Conservation (phyloP, 2,888 invertebrate genomes). For the Mythimna vitellina region DNA sequence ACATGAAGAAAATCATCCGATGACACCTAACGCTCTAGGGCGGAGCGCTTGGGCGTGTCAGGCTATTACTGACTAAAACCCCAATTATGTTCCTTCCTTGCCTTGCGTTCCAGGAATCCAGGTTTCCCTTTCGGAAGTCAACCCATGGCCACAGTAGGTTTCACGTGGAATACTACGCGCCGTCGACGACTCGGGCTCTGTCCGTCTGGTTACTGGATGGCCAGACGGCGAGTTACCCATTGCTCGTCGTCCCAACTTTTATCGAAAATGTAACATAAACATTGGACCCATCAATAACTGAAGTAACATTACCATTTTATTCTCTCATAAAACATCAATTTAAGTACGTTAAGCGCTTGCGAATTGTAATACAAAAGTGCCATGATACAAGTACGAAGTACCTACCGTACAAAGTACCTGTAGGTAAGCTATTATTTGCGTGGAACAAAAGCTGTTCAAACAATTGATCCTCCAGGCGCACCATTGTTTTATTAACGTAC, state of each 20-base stretch:
- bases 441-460: constrained; percentile 59
- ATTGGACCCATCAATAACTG: background rate
- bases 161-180: no score
- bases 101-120: no score
- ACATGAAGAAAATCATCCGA: no score
- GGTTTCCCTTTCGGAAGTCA: no score
- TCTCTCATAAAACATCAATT: constrained; percentile 13
- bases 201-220: no score
- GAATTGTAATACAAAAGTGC: constrained; percentile 28
- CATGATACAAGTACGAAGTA: constrained; percentile 1
- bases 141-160: no score
- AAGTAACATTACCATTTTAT: constrained; percentile 12
- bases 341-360: constrained; percentile 1
- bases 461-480: constrained; percentile 60
- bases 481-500: constrained; percentile 58
- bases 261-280: background rate
- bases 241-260: background rate
- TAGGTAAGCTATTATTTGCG: constrained; percentile 54
- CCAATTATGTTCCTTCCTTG: no score
- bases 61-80: no score
- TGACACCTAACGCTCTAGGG: no score
- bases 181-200: no score
- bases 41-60: no score
- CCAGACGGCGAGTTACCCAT: no score
- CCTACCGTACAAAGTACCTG: constrained; percentile 22